phyloP scores from a whole-genome alignment of 2,113 vertebrate species.

The Hydropotes inermis region DNA sequence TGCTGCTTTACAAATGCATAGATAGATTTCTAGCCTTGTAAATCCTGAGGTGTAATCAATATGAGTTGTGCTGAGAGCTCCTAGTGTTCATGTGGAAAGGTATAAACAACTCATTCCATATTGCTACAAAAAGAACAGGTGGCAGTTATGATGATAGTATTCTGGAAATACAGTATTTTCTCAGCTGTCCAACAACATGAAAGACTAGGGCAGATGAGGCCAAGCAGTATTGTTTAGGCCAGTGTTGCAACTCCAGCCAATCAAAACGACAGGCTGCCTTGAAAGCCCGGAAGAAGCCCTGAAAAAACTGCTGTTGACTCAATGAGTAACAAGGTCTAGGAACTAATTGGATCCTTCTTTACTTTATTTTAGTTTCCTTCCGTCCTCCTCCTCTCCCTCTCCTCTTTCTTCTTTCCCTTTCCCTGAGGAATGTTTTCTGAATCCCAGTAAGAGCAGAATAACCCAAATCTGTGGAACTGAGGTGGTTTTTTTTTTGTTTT shows the following conservation, averaged over 20 bases:
- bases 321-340: not conserved
- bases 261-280: constrained; percentile 37
- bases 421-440: not conserved
- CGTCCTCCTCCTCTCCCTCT: not conserved
- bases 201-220: constrained; percentile 57
- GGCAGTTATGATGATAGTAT: constrained; percentile 70
- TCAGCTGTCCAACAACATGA: constrained; percentile 79
- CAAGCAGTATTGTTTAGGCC: constrained; percentile 36
- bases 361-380: constrained; percentile 1
- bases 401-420: not conserved
- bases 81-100: constrained; percentile 26
- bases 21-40: constrained; percentile 12
- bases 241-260: constrained; percentile 34
- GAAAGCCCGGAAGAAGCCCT: not conserved
- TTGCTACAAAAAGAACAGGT: constrained; percentile 40
- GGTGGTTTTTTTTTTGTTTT: too few relatives aligned
- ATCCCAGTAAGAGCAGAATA: not conserved
- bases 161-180: constrained; percentile 79
- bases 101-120: constrained; percentile 52
- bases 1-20: not conserved
- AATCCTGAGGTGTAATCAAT: not conserved
- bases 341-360: constrained; percentile 12
- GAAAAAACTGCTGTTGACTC: constrained; percentile 5
- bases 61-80: constrained; percentile 17
- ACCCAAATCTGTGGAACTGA: not conserved